Evolutionary conservation across 2,888 invertebrate genomes (phyloP).

Genomic region (Epistrophella euchroma): DNA sequence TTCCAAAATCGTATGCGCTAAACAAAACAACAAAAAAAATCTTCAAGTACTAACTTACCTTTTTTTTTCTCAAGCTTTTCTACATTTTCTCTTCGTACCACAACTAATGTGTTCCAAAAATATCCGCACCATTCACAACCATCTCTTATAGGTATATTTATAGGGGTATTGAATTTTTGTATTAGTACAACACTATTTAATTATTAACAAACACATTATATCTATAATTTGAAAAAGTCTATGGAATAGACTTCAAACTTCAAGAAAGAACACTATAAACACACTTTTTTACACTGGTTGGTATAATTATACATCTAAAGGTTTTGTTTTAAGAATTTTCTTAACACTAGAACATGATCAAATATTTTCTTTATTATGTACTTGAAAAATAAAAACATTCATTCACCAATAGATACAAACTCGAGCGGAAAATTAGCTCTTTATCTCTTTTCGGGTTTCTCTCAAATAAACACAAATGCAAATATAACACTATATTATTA

Average conservation of each 20-base stretch:
- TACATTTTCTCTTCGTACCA: conserved; percentile 40
- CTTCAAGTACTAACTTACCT: neutral
- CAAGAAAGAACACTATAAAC: conserved; percentile 36
- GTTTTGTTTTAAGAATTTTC: conserved; percentile 3
- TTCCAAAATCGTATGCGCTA: too few species aligned
- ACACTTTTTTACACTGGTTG: neutral
- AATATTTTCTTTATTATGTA: conserved; percentile 1
- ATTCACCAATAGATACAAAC: conserved; percentile 24
- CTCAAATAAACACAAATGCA: conserved; percentile 39
- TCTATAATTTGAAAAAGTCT: conserved; percentile 1
- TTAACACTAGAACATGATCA: conserved; percentile 2
- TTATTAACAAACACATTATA: conserved; percentile 15
- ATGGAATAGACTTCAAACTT: conserved; percentile 25
- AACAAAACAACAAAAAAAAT: neutral
- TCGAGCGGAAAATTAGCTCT: conserved; percentile 48
- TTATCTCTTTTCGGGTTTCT: conserved; percentile 28
- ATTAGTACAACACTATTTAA: conserved; percentile 25
- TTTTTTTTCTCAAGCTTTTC: conserved; percentile 22
- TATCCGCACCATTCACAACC: conserved; percentile 59
- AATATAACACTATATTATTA: conserved; percentile 13
- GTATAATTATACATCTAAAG: neutral
- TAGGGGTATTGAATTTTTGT: conserved; percentile 35
- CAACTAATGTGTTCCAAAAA: conserved; percentile 43
- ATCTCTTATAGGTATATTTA: conserved; percentile 30
- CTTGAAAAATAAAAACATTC: conserved; percentile 23